Percentiles rank a stretch among this genome's conserved stretches.
These are phyloP conservation scores for Eilema caniola DNA, from an alignment of 2,888 invertebrate genomes.

Conservation along the genomic window DNA sequence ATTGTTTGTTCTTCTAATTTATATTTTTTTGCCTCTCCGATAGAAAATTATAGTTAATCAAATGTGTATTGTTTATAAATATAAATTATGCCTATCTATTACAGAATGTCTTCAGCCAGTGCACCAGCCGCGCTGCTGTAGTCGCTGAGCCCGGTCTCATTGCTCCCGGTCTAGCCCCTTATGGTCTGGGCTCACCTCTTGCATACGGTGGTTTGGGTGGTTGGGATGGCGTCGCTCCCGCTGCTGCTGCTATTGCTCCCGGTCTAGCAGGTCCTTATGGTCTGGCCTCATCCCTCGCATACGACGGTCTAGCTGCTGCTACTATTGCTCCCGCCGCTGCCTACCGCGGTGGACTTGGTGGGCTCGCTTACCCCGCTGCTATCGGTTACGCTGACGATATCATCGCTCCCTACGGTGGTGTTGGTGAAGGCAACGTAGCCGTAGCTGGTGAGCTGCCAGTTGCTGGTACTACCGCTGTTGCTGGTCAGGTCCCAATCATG, in stretches of 20 bases:
- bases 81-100: background rate
- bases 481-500: conserved; percentile 60
- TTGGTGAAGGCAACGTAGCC: conserved; percentile 54
- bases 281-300: too few species aligned
- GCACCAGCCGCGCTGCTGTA: conserved; percentile 33
- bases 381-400: background rate
- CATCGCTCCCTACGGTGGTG: conserved; percentile 27
- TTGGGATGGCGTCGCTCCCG: background rate
- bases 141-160: conserved; percentile 24
- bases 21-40: too few species aligned
- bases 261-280: conserved; percentile 5
- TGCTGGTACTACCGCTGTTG: conserved; percentile 53
- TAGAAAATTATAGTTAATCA: too few species aligned
- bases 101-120: conserved; percentile 43
- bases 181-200: background rate
- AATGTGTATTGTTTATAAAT: too few species aligned
- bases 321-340: background rate
- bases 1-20: too few species aligned
- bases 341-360: conserved; percentile 8
- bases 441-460: conserved; percentile 61
- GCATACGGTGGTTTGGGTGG: conserved; percentile 5
- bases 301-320: background rate
- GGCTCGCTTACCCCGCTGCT: conserved; percentile 15
- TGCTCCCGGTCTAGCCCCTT: conserved; percentile 1
- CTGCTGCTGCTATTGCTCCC: background rate